These are phyloP conservation scores for Clepsis dumicolana DNA, from an alignment of 2,888 invertebrate species.

Conservation along the genomic window DNA sequence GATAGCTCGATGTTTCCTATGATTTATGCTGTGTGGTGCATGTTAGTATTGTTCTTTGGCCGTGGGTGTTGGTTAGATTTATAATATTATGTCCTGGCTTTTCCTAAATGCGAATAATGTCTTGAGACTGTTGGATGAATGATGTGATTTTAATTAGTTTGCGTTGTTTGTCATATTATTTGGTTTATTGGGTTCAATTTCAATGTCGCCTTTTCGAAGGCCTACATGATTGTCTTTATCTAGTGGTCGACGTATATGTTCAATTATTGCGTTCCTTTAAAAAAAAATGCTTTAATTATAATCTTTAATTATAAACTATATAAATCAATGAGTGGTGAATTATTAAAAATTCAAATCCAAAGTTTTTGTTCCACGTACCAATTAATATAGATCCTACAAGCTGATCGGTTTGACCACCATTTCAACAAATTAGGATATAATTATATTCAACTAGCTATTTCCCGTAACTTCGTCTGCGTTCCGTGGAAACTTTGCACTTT, in stretches of 20 bases:
- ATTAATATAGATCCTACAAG: background rate
- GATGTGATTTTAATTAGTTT: constrained; percentile 36
- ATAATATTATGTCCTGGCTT: constrained; percentile 68
- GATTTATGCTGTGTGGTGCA: constrained; percentile 81
- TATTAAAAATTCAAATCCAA: too few relatives aligned
- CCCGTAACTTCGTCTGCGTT: background rate
- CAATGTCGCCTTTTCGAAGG: background rate
- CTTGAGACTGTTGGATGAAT: constrained; percentile 28
- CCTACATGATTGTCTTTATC: too few relatives aligned
- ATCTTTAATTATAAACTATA: too few relatives aligned
- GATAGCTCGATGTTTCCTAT: constrained; percentile 74
- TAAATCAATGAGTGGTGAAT: too few relatives aligned
- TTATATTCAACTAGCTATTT: background rate
- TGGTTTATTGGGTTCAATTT: background rate
- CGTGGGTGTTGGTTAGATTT: constrained; percentile 80
- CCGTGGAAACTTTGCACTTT: too few relatives aligned
- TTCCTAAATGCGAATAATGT: constrained; percentile 63
- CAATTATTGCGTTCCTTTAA: too few relatives aligned
- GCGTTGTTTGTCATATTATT: constrained; percentile 9
- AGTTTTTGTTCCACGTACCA: too few relatives aligned
- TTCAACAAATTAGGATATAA: background rate
- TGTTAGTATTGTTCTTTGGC: constrained; percentile 75
- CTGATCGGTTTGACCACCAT: background rate
- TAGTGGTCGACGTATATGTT: too few relatives aligned
- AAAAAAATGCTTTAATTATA: too few relatives aligned